phyloP scores from a whole-genome alignment of 2,888 invertebrate species.

The Macaria notata region DNA sequence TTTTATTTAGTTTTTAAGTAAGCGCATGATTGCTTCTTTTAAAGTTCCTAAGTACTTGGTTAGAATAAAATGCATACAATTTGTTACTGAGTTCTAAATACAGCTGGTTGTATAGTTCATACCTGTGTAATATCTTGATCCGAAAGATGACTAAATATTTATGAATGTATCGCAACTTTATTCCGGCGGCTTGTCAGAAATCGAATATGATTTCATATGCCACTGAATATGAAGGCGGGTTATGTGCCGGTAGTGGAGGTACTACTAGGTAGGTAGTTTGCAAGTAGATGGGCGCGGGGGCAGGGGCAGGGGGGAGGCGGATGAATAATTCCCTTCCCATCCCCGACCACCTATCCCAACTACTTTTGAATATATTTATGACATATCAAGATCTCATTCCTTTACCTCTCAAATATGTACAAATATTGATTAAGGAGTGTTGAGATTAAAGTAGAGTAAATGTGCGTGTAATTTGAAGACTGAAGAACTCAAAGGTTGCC shows the following conservation, averaged over 20 bases:
- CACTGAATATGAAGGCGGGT: slow-evolving; percentile 62
- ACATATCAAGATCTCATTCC: slow-evolving; percentile 7
- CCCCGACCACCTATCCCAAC: slow-evolving; percentile 15
- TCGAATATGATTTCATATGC: slow-evolving; percentile 63
- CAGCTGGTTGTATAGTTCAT: no score
- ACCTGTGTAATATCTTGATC: neutral
- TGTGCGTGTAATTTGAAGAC: no score
- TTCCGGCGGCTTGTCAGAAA: slow-evolving; percentile 56
- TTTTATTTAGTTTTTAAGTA: no score
- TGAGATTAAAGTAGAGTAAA: no score
- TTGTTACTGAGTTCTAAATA: no score
- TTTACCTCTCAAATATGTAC: no score
- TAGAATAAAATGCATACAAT: no score
- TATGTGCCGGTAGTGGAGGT: neutral
- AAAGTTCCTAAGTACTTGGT: no score
- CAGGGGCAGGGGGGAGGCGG: slow-evolving; percentile 28
- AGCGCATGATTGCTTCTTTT: no score
- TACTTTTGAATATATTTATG: slow-evolving; percentile 26
- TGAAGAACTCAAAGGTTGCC: no score
- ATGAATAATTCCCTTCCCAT: slow-evolving; percentile 36
- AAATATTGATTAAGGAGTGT: no score
- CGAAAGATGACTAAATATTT: slow-evolving; percentile 6
- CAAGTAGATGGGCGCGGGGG: slow-evolving; percentile 46
- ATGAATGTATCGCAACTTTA: slow-evolving; percentile 12
- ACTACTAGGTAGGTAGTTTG: slow-evolving; percentile 54